Conservation (phyloP, 2,888 invertebrate species). For the Parthenolecanium corni region DNA sequence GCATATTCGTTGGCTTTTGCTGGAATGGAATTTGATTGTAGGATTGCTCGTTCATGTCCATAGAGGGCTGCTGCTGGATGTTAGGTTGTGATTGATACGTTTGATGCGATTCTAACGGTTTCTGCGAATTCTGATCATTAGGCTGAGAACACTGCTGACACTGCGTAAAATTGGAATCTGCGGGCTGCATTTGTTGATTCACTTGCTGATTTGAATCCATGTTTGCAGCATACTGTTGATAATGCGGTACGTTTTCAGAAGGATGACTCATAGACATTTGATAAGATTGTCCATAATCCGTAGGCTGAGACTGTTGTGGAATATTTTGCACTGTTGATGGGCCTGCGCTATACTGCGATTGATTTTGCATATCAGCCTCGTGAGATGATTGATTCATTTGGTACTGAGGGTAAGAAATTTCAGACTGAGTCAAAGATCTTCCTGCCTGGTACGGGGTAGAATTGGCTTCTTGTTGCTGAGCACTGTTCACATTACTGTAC, state of each 20-base stretch:
- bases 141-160: neutral
- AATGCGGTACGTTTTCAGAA: neutral
- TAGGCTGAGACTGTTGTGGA: neutral
- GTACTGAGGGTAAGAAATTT: neutral
- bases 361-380: neutral
- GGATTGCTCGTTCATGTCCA: conserved; percentile 34
- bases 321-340: neutral
- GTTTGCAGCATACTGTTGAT: neutral
- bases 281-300: neutral
- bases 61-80: conserved; percentile 31
- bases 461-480: neutral
- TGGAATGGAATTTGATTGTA: neutral
- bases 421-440: neutral
- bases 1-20: neutral
- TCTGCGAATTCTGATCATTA: conserved; percentile 8
- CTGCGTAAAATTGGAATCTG: neutral
- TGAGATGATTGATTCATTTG: neutral
- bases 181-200: neutral
- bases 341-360: neutral
- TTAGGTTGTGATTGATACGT: conserved; percentile 15
- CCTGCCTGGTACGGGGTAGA: neutral
- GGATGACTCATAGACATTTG: neutral
- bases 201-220: neutral
- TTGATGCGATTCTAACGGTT: conserved; percentile 9
- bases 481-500: neutral